These are phyloP conservation scores for Pseudochirops cupreus DNA, from an alignment of 2,797 vertebrate genomes.

Conservation along the genomic window DNA sequence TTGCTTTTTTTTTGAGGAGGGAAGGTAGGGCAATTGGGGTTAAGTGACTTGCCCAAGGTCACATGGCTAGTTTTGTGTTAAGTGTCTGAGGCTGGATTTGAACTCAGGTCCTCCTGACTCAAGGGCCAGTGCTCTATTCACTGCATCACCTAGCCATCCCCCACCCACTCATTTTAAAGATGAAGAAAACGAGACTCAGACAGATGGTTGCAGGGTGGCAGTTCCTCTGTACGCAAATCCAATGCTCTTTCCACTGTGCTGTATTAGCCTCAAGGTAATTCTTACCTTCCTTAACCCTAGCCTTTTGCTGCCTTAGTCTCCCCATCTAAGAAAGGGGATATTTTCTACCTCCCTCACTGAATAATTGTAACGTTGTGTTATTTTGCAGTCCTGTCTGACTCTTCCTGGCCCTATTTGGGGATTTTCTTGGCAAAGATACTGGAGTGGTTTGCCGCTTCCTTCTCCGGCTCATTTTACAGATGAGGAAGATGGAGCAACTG, in stretches of 20 bases:
- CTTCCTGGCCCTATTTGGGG: not conserved
- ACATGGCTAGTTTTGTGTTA: too few species aligned
- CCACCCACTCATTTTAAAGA: not conserved
- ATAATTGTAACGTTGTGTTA: not conserved
- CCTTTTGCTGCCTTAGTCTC: not conserved
- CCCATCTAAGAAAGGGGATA: not conserved
- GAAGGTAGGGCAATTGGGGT: too few species aligned
- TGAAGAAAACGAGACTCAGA: not conserved
- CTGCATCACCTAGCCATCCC: not conserved
- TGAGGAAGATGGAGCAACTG: not conserved
- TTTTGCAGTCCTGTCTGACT: not conserved
- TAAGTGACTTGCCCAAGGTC: too few species aligned
- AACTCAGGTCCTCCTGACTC: too few species aligned
- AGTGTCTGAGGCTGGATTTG: too few species aligned
- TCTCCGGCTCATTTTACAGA: not conserved
- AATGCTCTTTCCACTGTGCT: not conserved
- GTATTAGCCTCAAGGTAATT: not conserved
- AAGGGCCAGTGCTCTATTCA: too few species aligned
- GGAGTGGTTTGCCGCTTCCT: not conserved
- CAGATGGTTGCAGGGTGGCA: not conserved
- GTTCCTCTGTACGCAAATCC: not conserved
- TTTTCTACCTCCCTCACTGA: not conserved
- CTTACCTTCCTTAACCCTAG: not conserved
- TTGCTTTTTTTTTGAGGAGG: too few species aligned
- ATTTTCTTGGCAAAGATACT: not conserved